phyloP scores from a whole-genome alignment of 2,797 vertebrate genomes.

The Helostoma temminkii region DNA sequence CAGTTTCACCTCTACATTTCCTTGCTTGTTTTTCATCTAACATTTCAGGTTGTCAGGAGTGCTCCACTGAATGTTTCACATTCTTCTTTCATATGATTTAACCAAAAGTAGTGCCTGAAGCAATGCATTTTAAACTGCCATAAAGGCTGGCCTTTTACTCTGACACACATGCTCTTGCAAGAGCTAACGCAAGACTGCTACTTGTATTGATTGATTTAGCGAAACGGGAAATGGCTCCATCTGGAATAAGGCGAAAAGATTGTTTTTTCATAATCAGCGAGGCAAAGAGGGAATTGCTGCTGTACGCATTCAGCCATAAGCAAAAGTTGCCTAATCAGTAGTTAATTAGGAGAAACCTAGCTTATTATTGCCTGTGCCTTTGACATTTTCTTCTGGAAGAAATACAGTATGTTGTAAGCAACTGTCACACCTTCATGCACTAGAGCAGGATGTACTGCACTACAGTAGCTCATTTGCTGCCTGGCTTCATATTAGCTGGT shows the following conservation, averaged over 20 bases:
- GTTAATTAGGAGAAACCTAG: not conserved
- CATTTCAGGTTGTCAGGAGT: conserved; percentile 25
- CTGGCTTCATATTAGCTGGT: not conserved
- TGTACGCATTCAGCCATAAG: not conserved
- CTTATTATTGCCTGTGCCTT: not conserved
- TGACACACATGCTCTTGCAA: conserved; percentile 37
- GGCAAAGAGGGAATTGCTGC: not conserved
- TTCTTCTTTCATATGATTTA: conserved; percentile 39
- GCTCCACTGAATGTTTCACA: conserved; percentile 24
- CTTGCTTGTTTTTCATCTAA: conserved; percentile 25
- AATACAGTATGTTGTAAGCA: not conserved
- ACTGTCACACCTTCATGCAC: not conserved
- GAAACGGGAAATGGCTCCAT: conserved; percentile 18
- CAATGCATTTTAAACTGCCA: conserved; percentile 36
- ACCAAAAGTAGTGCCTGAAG: conserved; percentile 25
- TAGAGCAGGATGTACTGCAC: not conserved
- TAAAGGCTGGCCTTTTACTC: not conserved
- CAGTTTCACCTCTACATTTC: not conserved
- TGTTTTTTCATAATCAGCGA: not conserved
- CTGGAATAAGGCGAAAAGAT: not conserved
- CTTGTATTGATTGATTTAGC: conserved; percentile 31
- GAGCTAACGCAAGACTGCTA: conserved; percentile 16
- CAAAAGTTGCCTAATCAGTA: not conserved
- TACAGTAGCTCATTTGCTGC: not conserved
- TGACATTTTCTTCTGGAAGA: not conserved